Base-by-base conservation (phyloP, 1,140 invertebrate genomes). In the Drosophila jambulina region DNA sequence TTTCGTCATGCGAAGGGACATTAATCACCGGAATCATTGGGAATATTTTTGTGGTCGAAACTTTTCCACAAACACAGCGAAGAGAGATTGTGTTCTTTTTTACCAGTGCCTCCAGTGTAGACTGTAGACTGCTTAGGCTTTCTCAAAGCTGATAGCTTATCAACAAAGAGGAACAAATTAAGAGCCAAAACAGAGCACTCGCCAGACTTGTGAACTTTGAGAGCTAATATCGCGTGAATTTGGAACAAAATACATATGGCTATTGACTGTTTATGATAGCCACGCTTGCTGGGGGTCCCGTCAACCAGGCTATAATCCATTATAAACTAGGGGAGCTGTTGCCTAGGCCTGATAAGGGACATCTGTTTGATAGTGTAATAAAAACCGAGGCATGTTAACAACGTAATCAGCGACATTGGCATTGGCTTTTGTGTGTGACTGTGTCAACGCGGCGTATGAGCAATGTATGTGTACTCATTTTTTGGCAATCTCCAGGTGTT, bases 141-240 rank as follows among this genome's bases (percentile, higher is more conserved):
- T 53, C 40, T 25, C 3, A 32, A 12, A 38, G 9, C 43, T 76
- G 74, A 76, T 76, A 76, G 63, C 45, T 74, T 60, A 74, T 74
- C 67, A 48, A 32, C 7, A 34, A 10, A 49, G 13, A 36, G 34
- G 23, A 38, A 49, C 48, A 12, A 45, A 58, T 15, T 43, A 48
- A 21, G 29, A 53, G 48, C 27, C 21, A 25, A 72, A 72, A 23
- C 40, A 75, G 38, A 58, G 21, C 42, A 46, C 15, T 71, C 79
- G 65, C 61, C 74, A 82, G 78, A 82, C 74, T 71, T 56, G 70
- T 58, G 65, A 43, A 71, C 48, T 45, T 59, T 58, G 48, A 27
- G 21, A 19, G 25, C 25, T 17, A 32, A 48, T 53, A 57, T 76
- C 78, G 71, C 70, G 80, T 75, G 68, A 61, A 62, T 75, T 49